Base-by-base conservation (phyloP, 2,888 invertebrate genomes). In the Lucinisca nassula region DNA sequence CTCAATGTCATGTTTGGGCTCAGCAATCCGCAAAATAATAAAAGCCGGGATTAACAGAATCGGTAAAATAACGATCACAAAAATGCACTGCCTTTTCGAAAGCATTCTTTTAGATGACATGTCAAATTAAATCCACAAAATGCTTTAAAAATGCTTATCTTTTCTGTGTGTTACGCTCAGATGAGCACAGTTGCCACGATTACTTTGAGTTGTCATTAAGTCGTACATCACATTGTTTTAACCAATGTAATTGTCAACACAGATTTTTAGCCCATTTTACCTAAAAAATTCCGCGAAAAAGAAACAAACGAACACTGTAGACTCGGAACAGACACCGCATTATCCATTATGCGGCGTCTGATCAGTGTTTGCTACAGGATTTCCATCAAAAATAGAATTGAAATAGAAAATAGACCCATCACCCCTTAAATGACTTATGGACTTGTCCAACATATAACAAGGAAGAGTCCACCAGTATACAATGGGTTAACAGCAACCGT, bases 21-120 rank as follows among this genome's bases (percentile, higher is more conserved):
- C 90, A 10, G 90, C 81, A 30, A 82, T 67, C 70, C 83, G 72
- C 10, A 90, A 74, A 51, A 90, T 86, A 10, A 88, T 27, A 35
- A 90, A 77, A 17, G 90, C 90, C 8, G 90, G 86, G 10, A 90
- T 73, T 21, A 90, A 86, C 77, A 90, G 45, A 49, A 85, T 21
- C 12, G 90, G 90, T 32, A 90, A 70, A 2, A 88, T 82, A 12
- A 90, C 86, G n/a, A 90, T 86, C 21, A 88, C 79, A 35, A 90
- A 85, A 24, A 90, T 76, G 55, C 88, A 90, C 35, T 86, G 90
- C 58, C 74, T 27, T 78, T 80, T 85, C 49, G 83, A 86, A 35
- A 90, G 67, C 90, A 90, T 90, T 74, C 78, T 88, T 35, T 58
- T 82, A 0, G 80, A 51, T 21, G 84, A 27, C 90, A 90, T 88